A percentile compares a stretch with the other conserved stretches of the same genome.
These are phyloP conservation scores for Megalopta genalis DNA, from an alignment of 1,140 invertebrate genomes.

Conservation along the genomic window DNA sequence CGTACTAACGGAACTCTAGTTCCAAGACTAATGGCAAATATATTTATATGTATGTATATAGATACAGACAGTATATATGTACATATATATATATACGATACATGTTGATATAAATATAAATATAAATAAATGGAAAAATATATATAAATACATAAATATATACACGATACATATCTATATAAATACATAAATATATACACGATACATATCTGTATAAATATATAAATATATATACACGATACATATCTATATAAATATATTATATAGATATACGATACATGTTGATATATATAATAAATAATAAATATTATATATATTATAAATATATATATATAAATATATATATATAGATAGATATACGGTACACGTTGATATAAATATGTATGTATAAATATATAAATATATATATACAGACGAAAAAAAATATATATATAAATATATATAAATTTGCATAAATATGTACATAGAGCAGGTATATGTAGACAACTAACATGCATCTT, in stretches of 20 bases:
- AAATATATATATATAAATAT: neutral
- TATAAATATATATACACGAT: neutral
- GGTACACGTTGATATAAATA: too few species aligned
- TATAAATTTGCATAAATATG: neutral
- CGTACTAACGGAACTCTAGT: slow-evolving; percentile 5
- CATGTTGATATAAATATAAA: neutral
- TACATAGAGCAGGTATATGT: slow-evolving; percentile 24
- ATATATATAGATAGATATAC: neutral
- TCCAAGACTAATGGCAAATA: neutral
- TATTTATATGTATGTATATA: neutral
- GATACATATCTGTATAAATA: too few species aligned
- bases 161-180: slow-evolving; percentile 19
- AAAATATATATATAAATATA: neutral
- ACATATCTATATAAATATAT: neutral
- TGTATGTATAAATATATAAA: neutral
- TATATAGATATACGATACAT: neutral
- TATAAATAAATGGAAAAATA: neutral
- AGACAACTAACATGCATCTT: slow-evolving; percentile 67
- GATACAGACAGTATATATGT: neutral
- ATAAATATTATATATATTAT: too few species aligned
- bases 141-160: neutral
- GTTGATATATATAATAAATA: neutral
- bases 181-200: neutral
- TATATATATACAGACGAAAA: neutral
- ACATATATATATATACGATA: neutral